These are phyloP conservation scores for Actinernus sp. DNA, from an alignment of 92 coral and sea anemone genomes.

Conservation along the genomic window DNA sequence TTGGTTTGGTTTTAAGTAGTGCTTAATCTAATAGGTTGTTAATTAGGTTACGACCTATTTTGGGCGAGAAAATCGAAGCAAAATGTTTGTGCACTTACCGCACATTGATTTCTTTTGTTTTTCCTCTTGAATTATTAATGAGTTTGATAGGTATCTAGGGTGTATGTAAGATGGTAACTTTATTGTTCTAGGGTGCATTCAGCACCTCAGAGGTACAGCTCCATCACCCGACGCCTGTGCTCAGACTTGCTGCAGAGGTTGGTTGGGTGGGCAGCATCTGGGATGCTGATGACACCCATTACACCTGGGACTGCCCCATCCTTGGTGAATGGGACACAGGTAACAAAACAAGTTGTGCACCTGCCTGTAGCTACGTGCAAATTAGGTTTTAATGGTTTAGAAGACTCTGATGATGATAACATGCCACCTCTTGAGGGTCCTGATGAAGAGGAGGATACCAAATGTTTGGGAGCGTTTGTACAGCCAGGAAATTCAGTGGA, in stretches of 20 bases:
- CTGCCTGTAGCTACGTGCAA: neutral
- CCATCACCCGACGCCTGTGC: conserved; percentile 83
- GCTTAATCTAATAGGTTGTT: no score
- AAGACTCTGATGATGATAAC: conserved; percentile 44
- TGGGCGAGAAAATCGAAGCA: no score
- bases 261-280: conserved; percentile 78
- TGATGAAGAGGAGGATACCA: conserved; percentile 47
- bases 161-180: neutral
- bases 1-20: no score
- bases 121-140: no score
- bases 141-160: no score
- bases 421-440: conserved; percentile 61
- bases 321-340: conserved; percentile 26
- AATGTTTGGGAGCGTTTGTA: no score
- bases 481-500: no score
- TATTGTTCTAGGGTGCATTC: conserved; percentile 30
- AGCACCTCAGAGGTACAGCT: conserved; percentile 29
- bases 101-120: no score
- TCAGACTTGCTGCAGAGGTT: conserved; percentile 81
- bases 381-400: neutral
- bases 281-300: conserved; percentile 4
- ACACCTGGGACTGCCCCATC: conserved; percentile 15
- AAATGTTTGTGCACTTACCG: no score
- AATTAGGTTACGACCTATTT: no score
- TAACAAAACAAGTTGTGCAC: no score